These are phyloP conservation scores for Micrastur ruficollis DNA, from an alignment of 2,797 vertebrate species.

Conservation along the genomic window DNA sequence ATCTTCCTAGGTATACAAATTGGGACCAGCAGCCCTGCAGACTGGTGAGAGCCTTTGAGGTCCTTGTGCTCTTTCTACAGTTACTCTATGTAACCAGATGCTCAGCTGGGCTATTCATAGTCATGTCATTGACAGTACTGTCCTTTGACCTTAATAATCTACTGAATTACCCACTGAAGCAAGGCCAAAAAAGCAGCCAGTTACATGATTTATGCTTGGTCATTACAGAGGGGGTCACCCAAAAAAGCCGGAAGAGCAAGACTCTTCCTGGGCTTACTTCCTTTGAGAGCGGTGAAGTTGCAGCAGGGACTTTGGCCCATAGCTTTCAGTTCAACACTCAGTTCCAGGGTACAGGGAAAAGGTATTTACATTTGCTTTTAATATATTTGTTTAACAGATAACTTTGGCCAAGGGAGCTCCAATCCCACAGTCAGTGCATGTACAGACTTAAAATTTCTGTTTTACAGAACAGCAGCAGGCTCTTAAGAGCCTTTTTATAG, in stretches of 20 bases:
- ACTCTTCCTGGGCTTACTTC: neutral
- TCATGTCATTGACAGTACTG: conserved; percentile 36
- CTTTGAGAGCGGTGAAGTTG: neutral
- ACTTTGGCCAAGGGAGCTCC: neutral
- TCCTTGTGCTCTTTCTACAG: conserved; percentile 39
- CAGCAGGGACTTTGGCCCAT: neutral
- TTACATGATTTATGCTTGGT: conserved; percentile 61
- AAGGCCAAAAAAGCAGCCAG: conserved; percentile 43
- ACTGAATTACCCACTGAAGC: conserved; percentile 69
- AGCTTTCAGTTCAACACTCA: conserved; percentile 52
- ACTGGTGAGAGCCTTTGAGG: neutral
- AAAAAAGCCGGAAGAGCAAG: neutral
- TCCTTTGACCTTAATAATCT: conserved; percentile 74
- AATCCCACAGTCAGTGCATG: neutral
- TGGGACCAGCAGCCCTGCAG: neutral
- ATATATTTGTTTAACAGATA: conserved; percentile 55
- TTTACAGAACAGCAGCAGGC: conserved; percentile 28
- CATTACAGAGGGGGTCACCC: conserved; percentile 21
- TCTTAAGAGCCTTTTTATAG: conserved; percentile 48
- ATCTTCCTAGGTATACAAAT: conserved; percentile 7
- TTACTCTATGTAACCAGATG: conserved; percentile 53
- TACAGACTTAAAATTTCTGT: conserved; percentile 7
- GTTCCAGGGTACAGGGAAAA: conserved; percentile 38
- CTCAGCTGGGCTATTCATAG: conserved; percentile 65
- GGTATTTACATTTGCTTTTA: conserved; percentile 53